Evolutionary conservation across 2,888 invertebrate genomes (phyloP), one percentile per base, ranked within the genome.

Genomic region (Ferrisia virgata): DNA sequence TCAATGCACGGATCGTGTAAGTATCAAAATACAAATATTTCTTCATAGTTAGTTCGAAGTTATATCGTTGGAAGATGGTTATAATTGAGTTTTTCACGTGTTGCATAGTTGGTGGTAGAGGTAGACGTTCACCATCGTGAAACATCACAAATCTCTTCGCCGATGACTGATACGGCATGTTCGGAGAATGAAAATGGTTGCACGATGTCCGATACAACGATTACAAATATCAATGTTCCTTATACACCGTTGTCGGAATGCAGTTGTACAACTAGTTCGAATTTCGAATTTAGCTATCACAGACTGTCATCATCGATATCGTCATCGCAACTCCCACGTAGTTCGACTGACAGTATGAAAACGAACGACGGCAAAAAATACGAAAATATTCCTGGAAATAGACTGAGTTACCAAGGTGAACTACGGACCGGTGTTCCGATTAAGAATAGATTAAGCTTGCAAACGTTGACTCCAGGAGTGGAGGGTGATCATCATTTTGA

Each of bases 1-100:
- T 87, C 92, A 91, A 87, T 93, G 93, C 36, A 93, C 93, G 0
- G 93, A 93, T 72, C 72, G 83, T 28, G 83, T 83, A 76, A 83
- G 83, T 72, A 31, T 5, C 28, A 11, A 39, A 39, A 39, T 39
- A 39, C 39, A 39, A 11, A 39, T 39, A 11, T 39, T 39, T 11
- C 11, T 39, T 11, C 11, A 39, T 39, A 8, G 11, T 39, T 39
- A 39, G 5, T 58, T 8, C 9, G 31, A 31, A 28, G 18, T 64
- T 1, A 15, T 64, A 64, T 13, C 13, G 31, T 28, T 4, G 28
- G 22, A 22, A 53, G 22, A 22, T 53, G 53, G 22, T 53, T 22
- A 22, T 53, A 53, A 53, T 53, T 3, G 53, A 53, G 22, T 53
- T 53, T 53, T 53, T 53, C 53, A 15, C 53, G 53, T 72, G 22